These are phyloP conservation scores for Diploptera punctata DNA, from an alignment of 2,888 invertebrate genomes.

Conservation along the genomic window DNA sequence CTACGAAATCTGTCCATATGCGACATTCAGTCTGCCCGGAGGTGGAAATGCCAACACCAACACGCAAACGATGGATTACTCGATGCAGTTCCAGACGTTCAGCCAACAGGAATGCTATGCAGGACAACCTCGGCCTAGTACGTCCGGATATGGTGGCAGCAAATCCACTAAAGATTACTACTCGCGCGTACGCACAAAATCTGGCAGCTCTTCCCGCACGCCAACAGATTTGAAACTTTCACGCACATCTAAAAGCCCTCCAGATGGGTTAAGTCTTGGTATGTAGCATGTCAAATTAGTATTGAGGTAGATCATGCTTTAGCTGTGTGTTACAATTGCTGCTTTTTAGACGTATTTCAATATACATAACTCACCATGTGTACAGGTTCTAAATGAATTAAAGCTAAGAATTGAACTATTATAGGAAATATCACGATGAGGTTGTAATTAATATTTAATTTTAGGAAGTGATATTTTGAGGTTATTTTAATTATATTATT, in stretches of 20 bases:
- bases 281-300: no score
- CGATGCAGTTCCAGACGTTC: slow-evolving; percentile 51
- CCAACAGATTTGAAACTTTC: slow-evolving; percentile 40
- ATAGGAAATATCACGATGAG: no score
- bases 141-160: slow-evolving; percentile 33
- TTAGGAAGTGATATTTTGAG: no score
- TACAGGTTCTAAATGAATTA: no score
- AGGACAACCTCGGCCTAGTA: slow-evolving; percentile 44
- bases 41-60: slow-evolving; percentile 32
- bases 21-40: slow-evolving; percentile 51
- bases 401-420: no score
- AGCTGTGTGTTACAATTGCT: no score
- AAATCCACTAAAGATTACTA: slow-evolving; percentile 43
- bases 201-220: slow-evolving; percentile 35
- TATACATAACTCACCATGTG: no score
- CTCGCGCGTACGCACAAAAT: slow-evolving; percentile 41
- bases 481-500: no score
- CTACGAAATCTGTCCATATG: slow-evolving; percentile 54
- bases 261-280: slow-evolving; percentile 51
- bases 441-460: no score
- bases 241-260: slow-evolving; percentile 49
- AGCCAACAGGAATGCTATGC: slow-evolving; percentile 51
- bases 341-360: not conserved
- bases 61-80: slow-evolving; percentile 49
- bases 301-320: no score